These are phyloP conservation scores for Gopherus evgoodei DNA, from an alignment of 2,113 vertebrate genomes.

Conservation along the genomic window DNA sequence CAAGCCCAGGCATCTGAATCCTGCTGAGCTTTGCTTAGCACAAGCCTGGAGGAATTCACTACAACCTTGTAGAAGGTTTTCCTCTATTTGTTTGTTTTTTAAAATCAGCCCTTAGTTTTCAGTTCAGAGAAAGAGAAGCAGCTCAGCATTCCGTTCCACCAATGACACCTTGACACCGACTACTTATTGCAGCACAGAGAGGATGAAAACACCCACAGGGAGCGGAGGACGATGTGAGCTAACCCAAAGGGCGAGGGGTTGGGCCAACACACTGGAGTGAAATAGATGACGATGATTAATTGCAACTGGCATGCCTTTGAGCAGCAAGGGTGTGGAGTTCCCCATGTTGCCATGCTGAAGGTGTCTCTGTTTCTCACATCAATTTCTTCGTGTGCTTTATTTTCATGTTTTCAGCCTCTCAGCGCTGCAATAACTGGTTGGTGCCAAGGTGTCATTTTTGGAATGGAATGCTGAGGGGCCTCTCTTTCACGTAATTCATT, in stretches of 20 bases:
- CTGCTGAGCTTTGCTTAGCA: not conserved
- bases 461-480: not conserved
- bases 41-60: not conserved
- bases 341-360: too few species aligned
- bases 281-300: not conserved
- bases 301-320: not conserved
- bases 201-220: not conserved
- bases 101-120: not conserved
- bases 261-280: not conserved
- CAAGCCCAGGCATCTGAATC: not conserved
- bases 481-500: not conserved
- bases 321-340: not conserved
- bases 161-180: not conserved
- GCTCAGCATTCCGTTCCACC: not conserved
- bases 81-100: not conserved
- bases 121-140: not conserved
- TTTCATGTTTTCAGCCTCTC: not conserved
- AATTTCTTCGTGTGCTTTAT: not conserved
- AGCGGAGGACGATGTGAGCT: not conserved
- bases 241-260: accelerated
- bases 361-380: not conserved
- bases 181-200: accelerated
- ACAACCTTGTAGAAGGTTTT: not conserved
- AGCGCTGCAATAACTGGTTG: accelerated
- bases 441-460: not conserved